Percentiles rank a stretch among this genome's conserved stretches.
phyloP scores from a whole-genome alignment of 2,113 vertebrate genomes.

The Myrmophylax atrothorax region DNA sequence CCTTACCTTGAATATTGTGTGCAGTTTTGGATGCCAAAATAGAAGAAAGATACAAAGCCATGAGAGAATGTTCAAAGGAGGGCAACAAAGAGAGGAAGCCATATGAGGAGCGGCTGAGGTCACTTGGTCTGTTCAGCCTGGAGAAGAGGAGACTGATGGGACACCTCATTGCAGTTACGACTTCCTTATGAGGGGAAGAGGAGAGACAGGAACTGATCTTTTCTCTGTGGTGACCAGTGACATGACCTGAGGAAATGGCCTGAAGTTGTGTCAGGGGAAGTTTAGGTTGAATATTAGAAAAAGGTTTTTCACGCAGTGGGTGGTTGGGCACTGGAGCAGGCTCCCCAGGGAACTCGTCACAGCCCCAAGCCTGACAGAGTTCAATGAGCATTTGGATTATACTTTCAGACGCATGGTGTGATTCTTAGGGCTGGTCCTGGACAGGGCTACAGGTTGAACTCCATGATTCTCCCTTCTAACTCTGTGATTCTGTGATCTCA shows the following conservation, averaged over 20 bases:
- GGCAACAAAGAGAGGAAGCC: neutral
- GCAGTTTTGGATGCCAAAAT: no score
- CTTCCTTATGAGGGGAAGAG: neutral
- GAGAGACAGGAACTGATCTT: neutral
- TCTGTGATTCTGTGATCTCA: neutral
- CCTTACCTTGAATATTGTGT: no score
- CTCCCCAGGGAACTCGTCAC: neutral
- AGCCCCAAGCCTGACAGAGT: neutral
- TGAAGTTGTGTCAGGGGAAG: neutral
- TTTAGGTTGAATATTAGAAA: neutral
- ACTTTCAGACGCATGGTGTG: neutral
- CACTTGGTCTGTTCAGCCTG: neutral
- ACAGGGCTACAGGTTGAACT: neutral
- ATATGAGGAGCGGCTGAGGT: neutral
- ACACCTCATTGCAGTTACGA: neutral
- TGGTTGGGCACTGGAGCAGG: neutral
- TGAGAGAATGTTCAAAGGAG: no score
- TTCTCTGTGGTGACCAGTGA: neutral
- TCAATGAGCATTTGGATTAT: neutral
- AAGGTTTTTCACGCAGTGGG: neutral
- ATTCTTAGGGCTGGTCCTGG: neutral
- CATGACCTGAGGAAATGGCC: neutral
- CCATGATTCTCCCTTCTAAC: neutral
- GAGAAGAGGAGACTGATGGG: neutral
- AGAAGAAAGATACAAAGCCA: no score